Percentiles rank a stretch among this genome's conserved stretches.
Conservation (phyloP, 2,797 vertebrate genomes). For the Vireo griseus region DNA sequence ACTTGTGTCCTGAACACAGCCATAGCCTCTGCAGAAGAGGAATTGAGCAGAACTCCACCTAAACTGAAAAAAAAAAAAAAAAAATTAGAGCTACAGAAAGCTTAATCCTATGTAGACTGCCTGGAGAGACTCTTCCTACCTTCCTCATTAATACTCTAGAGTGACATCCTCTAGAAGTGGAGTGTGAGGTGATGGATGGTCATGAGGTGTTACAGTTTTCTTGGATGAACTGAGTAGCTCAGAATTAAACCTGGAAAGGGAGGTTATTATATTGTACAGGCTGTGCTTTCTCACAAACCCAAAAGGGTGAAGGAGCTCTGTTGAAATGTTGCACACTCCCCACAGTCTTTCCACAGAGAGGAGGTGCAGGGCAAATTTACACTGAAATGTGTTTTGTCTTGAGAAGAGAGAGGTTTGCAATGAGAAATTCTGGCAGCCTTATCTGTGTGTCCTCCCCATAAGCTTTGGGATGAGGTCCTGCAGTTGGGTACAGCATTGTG, state of each 20-base stretch:
- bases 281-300: neutral
- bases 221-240: neutral
- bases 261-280: neutral
- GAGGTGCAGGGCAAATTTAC: neutral
- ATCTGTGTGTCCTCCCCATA: neutral
- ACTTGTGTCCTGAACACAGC: neutral
- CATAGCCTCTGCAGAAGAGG: neutral
- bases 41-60: neutral
- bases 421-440: neutral
- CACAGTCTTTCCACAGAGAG: neutral
- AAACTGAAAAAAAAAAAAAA: neutral
- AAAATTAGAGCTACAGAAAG: neutral
- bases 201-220: neutral
- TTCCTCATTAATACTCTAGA: neutral
- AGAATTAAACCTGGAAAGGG: neutral
- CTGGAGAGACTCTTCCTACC: neutral
- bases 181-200: neutral
- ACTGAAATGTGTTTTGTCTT: neutral
- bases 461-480: neutral
- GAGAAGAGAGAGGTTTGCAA: neutral
- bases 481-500: neutral
- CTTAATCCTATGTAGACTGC: neutral
- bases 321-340: neutral
- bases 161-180: fast-evolving
- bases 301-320: neutral